Percentiles rank a stretch among this genome's conserved stretches.
Conservation (phyloP, 2,797 vertebrate species). For the Macroramphosus scolopax region DNA sequence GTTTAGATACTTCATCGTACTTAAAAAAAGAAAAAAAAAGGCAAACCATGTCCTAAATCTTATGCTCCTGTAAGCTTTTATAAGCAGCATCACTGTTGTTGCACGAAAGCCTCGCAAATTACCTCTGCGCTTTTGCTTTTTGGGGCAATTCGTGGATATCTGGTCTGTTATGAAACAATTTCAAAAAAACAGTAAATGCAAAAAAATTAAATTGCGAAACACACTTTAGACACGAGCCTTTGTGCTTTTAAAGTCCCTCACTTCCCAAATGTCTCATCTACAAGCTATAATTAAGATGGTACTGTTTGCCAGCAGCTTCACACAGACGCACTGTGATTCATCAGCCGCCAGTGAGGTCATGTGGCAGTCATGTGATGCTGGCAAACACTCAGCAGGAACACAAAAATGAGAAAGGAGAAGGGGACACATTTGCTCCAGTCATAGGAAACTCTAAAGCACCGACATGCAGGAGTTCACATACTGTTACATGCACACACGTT, state of each 20-base stretch:
- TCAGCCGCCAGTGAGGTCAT: slow-evolving; percentile 46
- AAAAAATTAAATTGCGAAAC: no score
- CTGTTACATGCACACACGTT: neutral
- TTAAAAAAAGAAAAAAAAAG: slow-evolving; percentile 3
- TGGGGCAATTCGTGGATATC: no score
- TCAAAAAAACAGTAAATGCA: no score
- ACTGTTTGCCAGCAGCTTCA: slow-evolving; percentile 16
- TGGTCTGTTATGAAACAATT: no score
- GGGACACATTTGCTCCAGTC: slow-evolving; percentile 17
- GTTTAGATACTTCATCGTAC: slow-evolving; percentile 15
- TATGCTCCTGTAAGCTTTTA: neutral
- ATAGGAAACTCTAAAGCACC: slow-evolving; percentile 28
- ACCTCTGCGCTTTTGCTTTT: no score
- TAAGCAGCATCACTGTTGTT: neutral
- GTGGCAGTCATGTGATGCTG: slow-evolving; percentile 51
- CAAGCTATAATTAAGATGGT: slow-evolving; percentile 15
- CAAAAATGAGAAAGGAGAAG: slow-evolving; percentile 19
- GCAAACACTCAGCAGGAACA: slow-evolving; percentile 17
- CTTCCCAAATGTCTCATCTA: neutral
- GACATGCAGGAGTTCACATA: neutral
- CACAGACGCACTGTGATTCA: slow-evolving; percentile 48
- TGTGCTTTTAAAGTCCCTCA: neutral
- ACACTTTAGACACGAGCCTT: no score
- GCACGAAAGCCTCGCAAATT: no score
- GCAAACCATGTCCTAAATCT: neutral